phyloP scores from a whole-genome alignment of 2,113 vertebrate species.

The Saguinus imperator region DNA sequence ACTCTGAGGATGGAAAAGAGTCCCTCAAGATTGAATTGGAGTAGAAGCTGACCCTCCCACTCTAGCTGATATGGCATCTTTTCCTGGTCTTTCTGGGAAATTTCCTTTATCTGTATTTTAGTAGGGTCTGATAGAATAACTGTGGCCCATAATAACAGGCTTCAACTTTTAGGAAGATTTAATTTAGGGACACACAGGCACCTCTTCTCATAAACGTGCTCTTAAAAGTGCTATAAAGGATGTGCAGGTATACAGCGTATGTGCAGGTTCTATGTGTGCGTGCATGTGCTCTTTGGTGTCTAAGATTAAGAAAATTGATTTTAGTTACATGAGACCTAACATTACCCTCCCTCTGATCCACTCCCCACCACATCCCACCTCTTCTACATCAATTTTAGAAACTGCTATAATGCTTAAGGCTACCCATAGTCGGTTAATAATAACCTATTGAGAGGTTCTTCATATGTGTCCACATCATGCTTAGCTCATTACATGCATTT shows the following conservation, averaged over 20 bases:
- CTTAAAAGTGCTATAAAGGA: background rate
- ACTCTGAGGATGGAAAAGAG: background rate
- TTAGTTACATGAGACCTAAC: background rate
- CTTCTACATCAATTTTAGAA: background rate
- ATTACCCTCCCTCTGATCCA: background rate
- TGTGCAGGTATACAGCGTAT: too few species aligned
- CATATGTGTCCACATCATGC: background rate
- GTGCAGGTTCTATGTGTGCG: background rate
- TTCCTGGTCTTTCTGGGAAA: background rate
- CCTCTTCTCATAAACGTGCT: background rate
- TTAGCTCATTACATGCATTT: background rate
- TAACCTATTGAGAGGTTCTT: background rate
- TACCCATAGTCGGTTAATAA: background rate
- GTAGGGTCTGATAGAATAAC: background rate
- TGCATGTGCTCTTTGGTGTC: background rate
- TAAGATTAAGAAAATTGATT: slow-evolving; percentile 7
- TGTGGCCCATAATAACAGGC: background rate
- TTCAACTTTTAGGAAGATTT: background rate
- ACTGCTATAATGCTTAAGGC: background rate
- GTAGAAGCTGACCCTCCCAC: background rate
- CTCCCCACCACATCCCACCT: background rate
- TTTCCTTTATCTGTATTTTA: background rate
- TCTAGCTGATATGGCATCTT: background rate
- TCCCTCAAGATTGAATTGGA: background rate
- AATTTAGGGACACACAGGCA: background rate